A percentile compares a stretch with the other conserved stretches of the same genome.
phyloP scores from a whole-genome alignment of 2,113 vertebrate genomes.

The Gambusia affinis region DNA sequence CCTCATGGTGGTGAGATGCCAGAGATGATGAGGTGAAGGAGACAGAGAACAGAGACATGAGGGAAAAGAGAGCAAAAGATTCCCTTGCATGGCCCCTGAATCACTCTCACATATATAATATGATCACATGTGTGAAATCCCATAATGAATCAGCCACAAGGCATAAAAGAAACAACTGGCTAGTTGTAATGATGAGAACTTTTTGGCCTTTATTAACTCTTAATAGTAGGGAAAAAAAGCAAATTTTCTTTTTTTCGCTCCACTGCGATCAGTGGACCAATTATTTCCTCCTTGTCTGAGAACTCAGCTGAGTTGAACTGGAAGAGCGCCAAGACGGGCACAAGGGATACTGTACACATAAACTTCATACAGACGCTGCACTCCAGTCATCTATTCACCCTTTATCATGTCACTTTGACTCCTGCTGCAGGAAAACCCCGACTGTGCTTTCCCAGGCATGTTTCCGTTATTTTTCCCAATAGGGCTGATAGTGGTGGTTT shows the following conservation, averaged over 20 bases:
- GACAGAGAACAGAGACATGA: conserved; percentile 68
- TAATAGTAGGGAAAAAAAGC: conserved; percentile 43
- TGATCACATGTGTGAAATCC: conserved; percentile 69
- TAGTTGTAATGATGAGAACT: conserved; percentile 54
- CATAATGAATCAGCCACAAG: conserved; percentile 59
- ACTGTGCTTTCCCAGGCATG: conserved; percentile 58
- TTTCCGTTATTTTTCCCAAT: conserved; percentile 21
- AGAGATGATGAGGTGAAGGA: conserved; percentile 77
- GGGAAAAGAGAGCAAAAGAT: conserved; percentile 25
- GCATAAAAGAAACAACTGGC: conserved; percentile 51
- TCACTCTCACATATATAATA: conserved; percentile 36
- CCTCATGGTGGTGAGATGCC: conserved; percentile 50
- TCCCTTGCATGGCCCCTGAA: conserved; percentile 38
- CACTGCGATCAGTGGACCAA: conserved; percentile 53
- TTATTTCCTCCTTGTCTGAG: conserved; percentile 52
- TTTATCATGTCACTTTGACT: conserved; percentile 39
- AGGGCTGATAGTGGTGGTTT: conserved; percentile 32
- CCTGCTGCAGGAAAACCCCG: conserved; percentile 59
- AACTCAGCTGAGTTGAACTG: conserved; percentile 74
- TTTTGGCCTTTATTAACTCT: conserved; percentile 54
- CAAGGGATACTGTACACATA: conserved; percentile 55
- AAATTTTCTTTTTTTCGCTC: conserved; percentile 46
- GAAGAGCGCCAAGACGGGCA: conserved; percentile 60
- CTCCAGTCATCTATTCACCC: conserved; percentile 44
- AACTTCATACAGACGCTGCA: conserved; percentile 28